Evolutionary conservation across 64 coral and sea anemone species (phyloP).

Genomic region (Montipora cactus): DNA sequence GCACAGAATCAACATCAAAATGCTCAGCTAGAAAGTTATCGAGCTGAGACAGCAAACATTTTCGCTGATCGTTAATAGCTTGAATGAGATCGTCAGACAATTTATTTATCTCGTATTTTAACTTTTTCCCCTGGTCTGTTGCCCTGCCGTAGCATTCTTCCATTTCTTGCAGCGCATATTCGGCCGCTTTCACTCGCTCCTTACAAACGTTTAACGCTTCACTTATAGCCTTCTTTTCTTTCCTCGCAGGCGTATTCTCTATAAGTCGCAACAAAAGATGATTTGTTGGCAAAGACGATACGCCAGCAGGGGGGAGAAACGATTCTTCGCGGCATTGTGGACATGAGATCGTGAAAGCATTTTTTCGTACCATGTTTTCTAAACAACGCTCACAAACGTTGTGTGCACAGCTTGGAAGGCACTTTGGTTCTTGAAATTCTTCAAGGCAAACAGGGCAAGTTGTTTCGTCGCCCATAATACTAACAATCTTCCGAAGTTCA

Average conservation of each 20-base stretch:
- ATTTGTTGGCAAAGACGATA: constrained; percentile 41
- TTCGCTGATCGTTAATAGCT: background rate
- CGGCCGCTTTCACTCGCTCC: constrained; percentile 8
- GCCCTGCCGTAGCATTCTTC: constrained; percentile 11
- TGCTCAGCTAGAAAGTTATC: constrained; percentile 24
- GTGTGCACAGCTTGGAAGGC: constrained; percentile 73
- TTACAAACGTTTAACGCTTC: constrained; percentile 20
- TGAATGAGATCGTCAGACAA: constrained; percentile 20
- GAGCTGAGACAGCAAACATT: constrained; percentile 12
- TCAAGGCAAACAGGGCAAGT: constrained; percentile 75
- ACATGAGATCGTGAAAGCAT: constrained; percentile 25
- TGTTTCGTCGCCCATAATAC: constrained; percentile 55
- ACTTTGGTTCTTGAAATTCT: constrained; percentile 73
- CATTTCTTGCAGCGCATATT: constrained; percentile 38
- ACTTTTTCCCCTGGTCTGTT: background rate
- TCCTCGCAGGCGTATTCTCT: constrained; percentile 44
- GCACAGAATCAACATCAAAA: constrained; percentile 13
- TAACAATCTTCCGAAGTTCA: constrained; percentile 24
- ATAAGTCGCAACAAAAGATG: constrained; percentile 45
- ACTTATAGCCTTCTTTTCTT: constrained; percentile 23
- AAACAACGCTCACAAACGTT: constrained; percentile 76
- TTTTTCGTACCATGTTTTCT: constrained; percentile 46
- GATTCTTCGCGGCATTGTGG: constrained; percentile 41
- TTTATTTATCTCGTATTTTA: constrained; percentile 22
- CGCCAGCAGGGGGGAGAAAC: background rate